Conservation (phyloP, 1,140 invertebrate species). For the Copidosoma floridanum region DNA sequence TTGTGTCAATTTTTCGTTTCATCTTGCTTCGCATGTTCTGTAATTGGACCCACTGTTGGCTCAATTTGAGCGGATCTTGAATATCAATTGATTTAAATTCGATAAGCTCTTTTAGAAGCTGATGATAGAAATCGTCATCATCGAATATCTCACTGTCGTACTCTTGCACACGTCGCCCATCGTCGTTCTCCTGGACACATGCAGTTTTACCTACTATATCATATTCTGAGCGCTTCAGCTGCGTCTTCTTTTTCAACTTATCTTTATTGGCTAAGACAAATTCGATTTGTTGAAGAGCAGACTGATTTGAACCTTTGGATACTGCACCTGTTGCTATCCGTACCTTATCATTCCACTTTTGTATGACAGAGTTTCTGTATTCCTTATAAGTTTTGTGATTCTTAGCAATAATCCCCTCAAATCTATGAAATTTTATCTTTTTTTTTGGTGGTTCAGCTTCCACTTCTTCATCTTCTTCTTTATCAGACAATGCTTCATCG, state of each 20-base stretch:
- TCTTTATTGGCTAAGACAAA: slow-evolving; percentile 77
- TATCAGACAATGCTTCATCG: slow-evolving; percentile 53
- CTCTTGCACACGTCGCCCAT: slow-evolving; percentile 59
- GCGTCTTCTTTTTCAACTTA: slow-evolving; percentile 77
- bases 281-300: slow-evolving; percentile 83
- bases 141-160: slow-evolving; percentile 89
- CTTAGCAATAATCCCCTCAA: slow-evolving; percentile 63
- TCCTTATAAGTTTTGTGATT: slow-evolving; percentile 65
- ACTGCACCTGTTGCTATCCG: slow-evolving; percentile 64
- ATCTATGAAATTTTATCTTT: slow-evolving; percentile 63
- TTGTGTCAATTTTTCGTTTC: slow-evolving; percentile 87
- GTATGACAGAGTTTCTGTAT: slow-evolving; percentile 76
- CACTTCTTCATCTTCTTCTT: slow-evolving; percentile 41
- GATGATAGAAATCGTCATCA: slow-evolving; percentile 96
- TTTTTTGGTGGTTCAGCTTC: slow-evolving; percentile 52
- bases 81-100: slow-evolving; percentile 83
- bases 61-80: slow-evolving; percentile 76
- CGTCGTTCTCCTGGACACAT: slow-evolving; percentile 36
- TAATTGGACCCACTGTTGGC: slow-evolving; percentile 84
- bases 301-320: slow-evolving; percentile 68
- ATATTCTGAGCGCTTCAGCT: slow-evolving; percentile 74
- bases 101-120: slow-evolving; percentile 86
- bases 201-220: slow-evolving; percentile 65
- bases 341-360: slow-evolving; percentile 94
- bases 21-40: slow-evolving; percentile 88